Conservation (phyloP, 2,797 vertebrate species). For the Podargus strigoides region DNA sequence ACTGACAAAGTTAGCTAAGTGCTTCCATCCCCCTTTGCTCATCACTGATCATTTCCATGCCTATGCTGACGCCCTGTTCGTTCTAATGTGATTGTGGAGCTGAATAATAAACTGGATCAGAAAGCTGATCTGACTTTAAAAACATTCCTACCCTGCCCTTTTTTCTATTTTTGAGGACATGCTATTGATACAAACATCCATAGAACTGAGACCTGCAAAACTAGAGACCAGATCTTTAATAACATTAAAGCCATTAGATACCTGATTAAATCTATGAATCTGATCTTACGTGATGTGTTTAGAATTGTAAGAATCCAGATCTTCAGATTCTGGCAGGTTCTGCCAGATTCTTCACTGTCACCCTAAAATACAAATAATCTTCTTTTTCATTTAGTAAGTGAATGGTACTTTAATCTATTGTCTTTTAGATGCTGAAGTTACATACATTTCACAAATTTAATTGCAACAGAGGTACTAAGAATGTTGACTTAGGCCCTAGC, state of each 20-base stretch:
- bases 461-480: neutral
- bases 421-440: neutral
- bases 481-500: neutral
- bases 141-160: neutral
- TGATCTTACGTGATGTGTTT: neutral
- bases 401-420: neutral
- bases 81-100: neutral
- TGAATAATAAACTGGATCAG: constrained; percentile 17
- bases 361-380: neutral
- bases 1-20: neutral
- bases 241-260: neutral
- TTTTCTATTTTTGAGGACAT: neutral
- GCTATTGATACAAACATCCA: neutral
- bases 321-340: neutral
- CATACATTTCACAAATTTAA: neutral
- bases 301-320: neutral
- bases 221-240: neutral
- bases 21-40: constrained; percentile 16
- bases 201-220: neutral
- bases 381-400: neutral
- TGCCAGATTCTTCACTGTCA: neutral
- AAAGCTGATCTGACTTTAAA: neutral
- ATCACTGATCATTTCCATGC: neutral
- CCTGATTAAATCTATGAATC: neutral
- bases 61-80: neutral